Base-by-base conservation (phyloP, 2,113 vertebrate species). In the Eptesicus fuscus region DNA sequence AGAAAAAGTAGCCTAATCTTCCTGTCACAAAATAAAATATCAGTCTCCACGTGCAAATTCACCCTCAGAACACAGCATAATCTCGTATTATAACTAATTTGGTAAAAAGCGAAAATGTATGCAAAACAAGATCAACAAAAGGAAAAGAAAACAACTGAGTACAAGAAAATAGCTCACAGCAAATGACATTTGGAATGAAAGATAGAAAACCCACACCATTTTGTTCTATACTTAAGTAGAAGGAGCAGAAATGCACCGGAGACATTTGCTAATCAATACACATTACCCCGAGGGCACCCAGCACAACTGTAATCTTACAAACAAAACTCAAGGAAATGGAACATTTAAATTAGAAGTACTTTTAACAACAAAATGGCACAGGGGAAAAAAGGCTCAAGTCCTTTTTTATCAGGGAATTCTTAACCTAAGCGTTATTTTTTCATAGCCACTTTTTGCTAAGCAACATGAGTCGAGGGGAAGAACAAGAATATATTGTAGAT, bases 101-200 rank as follows among this genome's bases (percentile, higher is more conserved):
- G 53, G 16, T 90, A 79, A 83, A 95, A 96, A 53, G 35, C 40
- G n/a, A 78, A 95, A 95, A 67, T 90, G 65, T 90, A 97, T 96
- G 96, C 77, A 96, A 88, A 44, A 95, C 85, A 42, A 65, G 37
- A 79, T 88, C 93, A 94, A 90, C 84, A 76, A 80, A 93, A 84
- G n/a, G 22, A 49, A 65, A 67, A 53, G 23, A 93, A 84, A 97
- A 51, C 73, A 94, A 88, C 44, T 49, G 44, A 93, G 53, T 61
- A 17, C 93, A 22, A 83, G 92, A 96, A 98, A 98, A 98, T 93
- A 71, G 95, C 96, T 97, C 82, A 93, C 63, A 96, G 96, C 95
- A 96, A 97, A 96, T 98, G 97, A 96, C 97, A 98, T 97, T 98
- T 98, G 85, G 95, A 98, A 98, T 96, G 96, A 97, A 98, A 90